phyloP scores from a whole-genome alignment of 2,888 invertebrate genomes.

The Zaprionus bogoriensis region DNA sequence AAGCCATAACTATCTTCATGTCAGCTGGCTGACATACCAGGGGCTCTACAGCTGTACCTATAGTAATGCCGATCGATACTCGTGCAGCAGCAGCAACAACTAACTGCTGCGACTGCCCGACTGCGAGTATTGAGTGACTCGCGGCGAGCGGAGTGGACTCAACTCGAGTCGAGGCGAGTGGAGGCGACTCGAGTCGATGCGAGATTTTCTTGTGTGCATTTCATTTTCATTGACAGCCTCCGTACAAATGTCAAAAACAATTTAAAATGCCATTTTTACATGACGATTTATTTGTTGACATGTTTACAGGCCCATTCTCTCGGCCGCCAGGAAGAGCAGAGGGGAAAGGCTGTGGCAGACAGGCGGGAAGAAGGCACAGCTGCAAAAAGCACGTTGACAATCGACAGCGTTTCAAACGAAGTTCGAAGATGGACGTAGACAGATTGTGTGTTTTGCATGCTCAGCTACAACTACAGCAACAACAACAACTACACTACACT shows the following conservation, averaged over 20 bases:
- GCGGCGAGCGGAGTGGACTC: too few species aligned
- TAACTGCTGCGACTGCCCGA: slow-evolving; percentile 23
- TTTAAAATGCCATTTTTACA: slow-evolving; percentile 81
- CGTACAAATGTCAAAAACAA: slow-evolving; percentile 79
- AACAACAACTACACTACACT: slow-evolving; percentile 9
- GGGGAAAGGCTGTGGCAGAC: background rate
- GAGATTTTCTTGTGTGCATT: slow-evolving; percentile 62
- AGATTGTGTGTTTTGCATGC: slow-evolving; percentile 68
- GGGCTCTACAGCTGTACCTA: slow-evolving; percentile 20
- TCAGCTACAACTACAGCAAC: slow-evolving; percentile 36
- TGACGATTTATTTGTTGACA: slow-evolving; percentile 79
- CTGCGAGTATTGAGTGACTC: slow-evolving; percentile 43
- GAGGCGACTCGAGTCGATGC: slow-evolving; percentile 22
- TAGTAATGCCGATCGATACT: slow-evolving; percentile 22
- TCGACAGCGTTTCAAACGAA: slow-evolving; percentile 38
- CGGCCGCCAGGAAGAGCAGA: slow-evolving; percentile 19
- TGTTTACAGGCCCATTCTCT: slow-evolving; percentile 57
- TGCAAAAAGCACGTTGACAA: slow-evolving; percentile 45
- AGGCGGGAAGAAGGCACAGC: slow-evolving; percentile 23
- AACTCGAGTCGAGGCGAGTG: slow-evolving; percentile 3
- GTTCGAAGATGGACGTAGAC: slow-evolving; percentile 63
- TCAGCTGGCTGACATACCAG: slow-evolving; percentile 22
- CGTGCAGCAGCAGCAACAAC: slow-evolving; percentile 37
- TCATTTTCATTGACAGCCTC: slow-evolving; percentile 74
- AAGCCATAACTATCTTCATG: slow-evolving; percentile 27